A percentile compares a stretch with the other conserved stretches of the same genome.
Conservation (phyloP, 2,888 invertebrate genomes). For the Aethes cnicana region DNA sequence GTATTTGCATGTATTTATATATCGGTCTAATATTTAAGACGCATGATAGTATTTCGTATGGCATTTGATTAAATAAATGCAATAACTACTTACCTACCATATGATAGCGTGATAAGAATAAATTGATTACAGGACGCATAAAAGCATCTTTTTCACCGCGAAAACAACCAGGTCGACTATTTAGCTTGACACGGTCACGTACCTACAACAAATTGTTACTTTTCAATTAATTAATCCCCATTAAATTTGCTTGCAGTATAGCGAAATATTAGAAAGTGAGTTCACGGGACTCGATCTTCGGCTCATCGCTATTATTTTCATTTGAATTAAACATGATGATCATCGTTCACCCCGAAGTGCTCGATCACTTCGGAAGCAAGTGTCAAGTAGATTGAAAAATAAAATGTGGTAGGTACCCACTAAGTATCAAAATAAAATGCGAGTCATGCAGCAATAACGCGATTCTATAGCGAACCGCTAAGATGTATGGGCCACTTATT, state of each 20-base stretch:
- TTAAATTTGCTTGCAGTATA: constrained; percentile 33
- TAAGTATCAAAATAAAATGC: no score
- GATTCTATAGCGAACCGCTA: no score
- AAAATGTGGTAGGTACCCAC: constrained; percentile 19
- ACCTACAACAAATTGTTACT: constrained; percentile 15
- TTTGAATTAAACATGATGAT: constrained; percentile 25
- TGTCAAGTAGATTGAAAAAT: constrained; percentile 38
- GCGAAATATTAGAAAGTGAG: constrained; percentile 51
- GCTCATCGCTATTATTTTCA: constrained; percentile 28
- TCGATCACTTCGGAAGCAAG: constrained; percentile 37
- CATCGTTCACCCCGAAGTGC: constrained; percentile 35
- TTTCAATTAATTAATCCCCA: constrained; percentile 24
- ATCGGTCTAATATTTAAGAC: no score
- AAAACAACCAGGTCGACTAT: constrained; percentile 4
- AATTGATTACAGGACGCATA: no score
- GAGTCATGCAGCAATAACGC: constrained; percentile 13
- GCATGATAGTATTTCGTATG: no score
- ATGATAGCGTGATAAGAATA: no score
- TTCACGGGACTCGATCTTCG: constrained; percentile 39
- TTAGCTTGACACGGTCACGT: constrained; percentile 1
- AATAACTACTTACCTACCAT: no score
- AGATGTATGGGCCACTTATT: no score
- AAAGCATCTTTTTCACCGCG: no score
- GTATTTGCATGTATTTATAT: no score
- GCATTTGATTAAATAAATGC: no score